Evolutionary conservation across 2,888 invertebrate species (phyloP), one percentile per base, ranked within the genome.

Genomic region (Dryocosmus kuriphilus): DNA sequence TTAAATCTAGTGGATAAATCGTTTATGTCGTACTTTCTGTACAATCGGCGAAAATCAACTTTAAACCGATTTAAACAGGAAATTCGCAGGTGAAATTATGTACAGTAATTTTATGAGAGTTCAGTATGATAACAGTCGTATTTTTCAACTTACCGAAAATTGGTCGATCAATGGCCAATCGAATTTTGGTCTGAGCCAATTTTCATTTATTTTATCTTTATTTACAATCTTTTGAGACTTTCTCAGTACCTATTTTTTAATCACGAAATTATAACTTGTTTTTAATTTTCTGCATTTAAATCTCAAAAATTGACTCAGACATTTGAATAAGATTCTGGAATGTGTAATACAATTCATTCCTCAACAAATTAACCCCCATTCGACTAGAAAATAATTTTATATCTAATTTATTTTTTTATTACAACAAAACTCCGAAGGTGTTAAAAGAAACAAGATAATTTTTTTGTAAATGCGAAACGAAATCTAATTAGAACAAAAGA

Each of bases 1-100:
- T 73, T 24, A 76, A 60, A 38, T 38, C 24, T 74, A 67, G 30
- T 80, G 35, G 61, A 78, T 74, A 71, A 46, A 60, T 62, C 60
- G n/a, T 63, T 80, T 61, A 75, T 77, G 32, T 19, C 32, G 46
- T 71, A 46, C 46, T 51, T 65, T 71, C 71, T 51, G 71, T 71
- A 9, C n/a, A 71, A 65, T 38, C 35, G 30, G 41, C 30, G 30
- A 76, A 41, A 57, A 71, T 71, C 32, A 35, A 41, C 22, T 2
- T 41, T 30, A 46, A 16, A 32, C 35, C 74, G 55, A 16, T 76
- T 76, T 75, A 22, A 55, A 74, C 38, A 65, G 8, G 19, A 19
- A 38, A 65, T 24, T 65, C 41, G 65, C 65, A 65, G 8, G 38
- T 35, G 65, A 65, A 65, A 65, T 2, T 65, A 65, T 65, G 22